phyloP scores from a whole-genome alignment of 2,888 invertebrate species.

The Apoda limacodes region DNA sequence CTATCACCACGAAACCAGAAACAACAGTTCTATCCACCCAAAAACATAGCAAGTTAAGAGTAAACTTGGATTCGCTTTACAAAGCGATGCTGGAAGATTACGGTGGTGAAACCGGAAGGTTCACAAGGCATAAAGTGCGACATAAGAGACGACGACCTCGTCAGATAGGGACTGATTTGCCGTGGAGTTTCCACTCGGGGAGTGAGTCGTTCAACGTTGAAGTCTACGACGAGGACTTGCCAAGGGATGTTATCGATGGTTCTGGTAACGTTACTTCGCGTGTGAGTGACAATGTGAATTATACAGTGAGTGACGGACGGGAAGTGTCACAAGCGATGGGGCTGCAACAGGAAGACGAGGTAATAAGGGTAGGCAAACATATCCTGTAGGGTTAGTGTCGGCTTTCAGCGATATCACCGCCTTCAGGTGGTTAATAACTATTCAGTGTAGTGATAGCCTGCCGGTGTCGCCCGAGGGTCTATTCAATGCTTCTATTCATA shows the following conservation, averaged over 20 bases:
- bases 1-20: conserved; percentile 28
- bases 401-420: conserved; percentile 61
- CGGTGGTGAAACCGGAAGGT: conserved; percentile 43
- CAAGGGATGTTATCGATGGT: conserved; percentile 61
- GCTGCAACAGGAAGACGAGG: conserved; percentile 50
- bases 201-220: conserved; percentile 60
- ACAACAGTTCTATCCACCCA: conserved; percentile 26
- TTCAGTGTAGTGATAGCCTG: conserved; percentile 54
- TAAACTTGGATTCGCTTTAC: conserved; percentile 49
- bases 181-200: conserved; percentile 68
- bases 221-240: conserved; percentile 64
- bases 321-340: conserved; percentile 54
- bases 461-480: conserved; percentile 43
- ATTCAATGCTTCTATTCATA: conserved; percentile 50
- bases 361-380: conserved; percentile 56
- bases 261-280: conserved; percentile 43
- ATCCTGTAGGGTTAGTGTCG: conserved; percentile 32
- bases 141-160: conserved; percentile 60
- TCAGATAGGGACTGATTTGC: conserved; percentile 45
- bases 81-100: conserved; percentile 56
- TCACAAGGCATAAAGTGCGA: conserved; percentile 54
- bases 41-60: conserved; percentile 37
- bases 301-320: conserved; percentile 38
- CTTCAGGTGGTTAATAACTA: conserved; percentile 59
- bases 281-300: conserved; percentile 59